These are phyloP conservation scores for Microplitis demolitor DNA, from an alignment of 1,140 invertebrate species.

Conservation along the genomic window DNA sequence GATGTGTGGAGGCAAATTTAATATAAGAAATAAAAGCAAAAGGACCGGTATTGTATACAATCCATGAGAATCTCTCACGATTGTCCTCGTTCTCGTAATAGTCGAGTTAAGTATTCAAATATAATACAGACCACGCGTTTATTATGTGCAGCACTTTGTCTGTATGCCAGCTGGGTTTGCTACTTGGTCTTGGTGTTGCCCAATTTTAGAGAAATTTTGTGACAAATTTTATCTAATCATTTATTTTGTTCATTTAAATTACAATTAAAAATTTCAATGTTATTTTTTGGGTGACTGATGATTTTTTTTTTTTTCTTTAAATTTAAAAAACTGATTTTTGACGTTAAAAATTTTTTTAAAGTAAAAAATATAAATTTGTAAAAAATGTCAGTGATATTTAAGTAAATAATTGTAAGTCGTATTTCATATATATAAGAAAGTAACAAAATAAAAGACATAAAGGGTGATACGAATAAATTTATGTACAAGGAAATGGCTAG, in stretches of 20 bases:
- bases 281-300: too few species aligned
- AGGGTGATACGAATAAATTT: constrained; percentile 12
- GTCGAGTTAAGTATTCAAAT: constrained; percentile 13
- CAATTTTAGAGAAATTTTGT: too few species aligned
- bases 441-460: not conserved
- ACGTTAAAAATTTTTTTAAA: too few species aligned
- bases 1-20: not conserved
- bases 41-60: constrained; percentile 12
- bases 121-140: constrained; percentile 14
- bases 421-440: not conserved
- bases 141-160: constrained; percentile 1
- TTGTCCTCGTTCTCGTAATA: constrained; percentile 22
- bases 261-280: too few species aligned
- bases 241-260: too few species aligned
- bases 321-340: too few species aligned
- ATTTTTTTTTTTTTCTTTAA: too few species aligned
- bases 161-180: not conserved
- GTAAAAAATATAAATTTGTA: too few species aligned
- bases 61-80: constrained; percentile 17
- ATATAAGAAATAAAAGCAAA: not conserved
- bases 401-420: not conserved
- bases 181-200: too few species aligned
- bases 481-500: constrained; percentile 11
- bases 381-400: not conserved
- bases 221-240: too few species aligned